A percentile compares a stretch with the other conserved stretches of the same genome.
Evolutionary conservation across 2,888 invertebrate species (phyloP).

Genomic region (Mycalesis mineus): DNA sequence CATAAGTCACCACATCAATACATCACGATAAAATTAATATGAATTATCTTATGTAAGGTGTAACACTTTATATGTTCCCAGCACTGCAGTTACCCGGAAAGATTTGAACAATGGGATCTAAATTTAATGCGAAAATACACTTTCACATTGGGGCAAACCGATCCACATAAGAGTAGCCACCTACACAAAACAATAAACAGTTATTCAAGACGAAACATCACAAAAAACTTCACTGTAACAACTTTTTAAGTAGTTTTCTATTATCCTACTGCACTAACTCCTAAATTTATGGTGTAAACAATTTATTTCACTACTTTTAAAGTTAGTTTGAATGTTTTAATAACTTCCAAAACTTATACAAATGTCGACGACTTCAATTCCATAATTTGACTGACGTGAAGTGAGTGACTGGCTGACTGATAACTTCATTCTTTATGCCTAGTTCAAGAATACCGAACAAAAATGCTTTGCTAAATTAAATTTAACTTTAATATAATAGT

Average conservation of each 20-base stretch:
- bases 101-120: conserved; percentile 72
- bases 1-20: conserved; percentile 33
- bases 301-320: conserved; percentile 24
- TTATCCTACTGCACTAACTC: conserved; percentile 1
- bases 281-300: conserved; percentile 10
- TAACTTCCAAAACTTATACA: conserved; percentile 58
- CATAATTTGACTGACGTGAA: conserved; percentile 47
- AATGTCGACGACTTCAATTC: conserved; percentile 58
- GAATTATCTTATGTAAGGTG: conserved; percentile 51
- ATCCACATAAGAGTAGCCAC: conserved; percentile 58
- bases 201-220: conserved; percentile 51
- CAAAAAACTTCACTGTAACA: conserved; percentile 36
- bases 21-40: conserved; percentile 42
- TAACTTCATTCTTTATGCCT: too few relatives aligned
- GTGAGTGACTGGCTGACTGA: not conserved
- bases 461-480: conserved; percentile 2
- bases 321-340: conserved; percentile 42
- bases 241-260: conserved; percentile 24
- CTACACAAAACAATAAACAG: conserved; percentile 73
- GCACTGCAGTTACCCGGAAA: conserved; percentile 56
- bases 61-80: conserved; percentile 55
- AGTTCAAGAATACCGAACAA: conserved; percentile 20
- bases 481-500: not conserved
- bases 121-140: conserved; percentile 75
- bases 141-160: conserved; percentile 68